Evolutionary conservation across 2,888 invertebrate genomes (phyloP).

Genomic region (Rhingia campestris): DNA sequence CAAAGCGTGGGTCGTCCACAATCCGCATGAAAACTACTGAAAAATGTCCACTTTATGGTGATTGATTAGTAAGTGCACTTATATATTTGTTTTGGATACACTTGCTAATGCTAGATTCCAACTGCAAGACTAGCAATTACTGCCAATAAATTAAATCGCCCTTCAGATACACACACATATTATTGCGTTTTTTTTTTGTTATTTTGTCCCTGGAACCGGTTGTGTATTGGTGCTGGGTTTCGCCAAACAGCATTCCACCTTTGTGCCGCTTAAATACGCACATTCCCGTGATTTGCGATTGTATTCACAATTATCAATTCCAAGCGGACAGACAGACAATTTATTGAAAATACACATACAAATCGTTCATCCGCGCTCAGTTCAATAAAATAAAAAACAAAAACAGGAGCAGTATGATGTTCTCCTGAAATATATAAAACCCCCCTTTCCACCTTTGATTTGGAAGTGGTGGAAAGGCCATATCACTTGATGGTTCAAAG

Average conservation of each 20-base stretch:
- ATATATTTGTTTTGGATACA: no score
- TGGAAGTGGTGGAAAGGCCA: slow-evolving; percentile 38
- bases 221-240: slow-evolving; percentile 20
- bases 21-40: no score
- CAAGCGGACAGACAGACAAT: slow-evolving; percentile 58
- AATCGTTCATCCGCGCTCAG: slow-evolving; percentile 28
- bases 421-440: slow-evolving; percentile 34
- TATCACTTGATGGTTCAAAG: slow-evolving; percentile 38
- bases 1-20: no score
- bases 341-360: slow-evolving; percentile 67
- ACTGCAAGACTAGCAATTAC: no score
- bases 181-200: slow-evolving; percentile 9
- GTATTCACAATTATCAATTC: slow-evolving; percentile 55
- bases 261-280: slow-evolving; percentile 19
- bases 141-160: slow-evolving; percentile 20
- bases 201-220: slow-evolving; percentile 35
- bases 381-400: slow-evolving; percentile 18
- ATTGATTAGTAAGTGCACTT: no score
- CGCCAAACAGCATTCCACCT: slow-evolving; percentile 27
- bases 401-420: neutral
- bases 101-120: no score
- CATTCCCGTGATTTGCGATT: slow-evolving; percentile 56
- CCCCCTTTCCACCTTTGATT: neutral
- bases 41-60: no score
- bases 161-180: slow-evolving; percentile 24